Evolutionary conservation across 2,113 vertebrate species (phyloP), one percentile per base, ranked within the genome.

Genomic region (Thinocorus orbignyianus): DNA sequence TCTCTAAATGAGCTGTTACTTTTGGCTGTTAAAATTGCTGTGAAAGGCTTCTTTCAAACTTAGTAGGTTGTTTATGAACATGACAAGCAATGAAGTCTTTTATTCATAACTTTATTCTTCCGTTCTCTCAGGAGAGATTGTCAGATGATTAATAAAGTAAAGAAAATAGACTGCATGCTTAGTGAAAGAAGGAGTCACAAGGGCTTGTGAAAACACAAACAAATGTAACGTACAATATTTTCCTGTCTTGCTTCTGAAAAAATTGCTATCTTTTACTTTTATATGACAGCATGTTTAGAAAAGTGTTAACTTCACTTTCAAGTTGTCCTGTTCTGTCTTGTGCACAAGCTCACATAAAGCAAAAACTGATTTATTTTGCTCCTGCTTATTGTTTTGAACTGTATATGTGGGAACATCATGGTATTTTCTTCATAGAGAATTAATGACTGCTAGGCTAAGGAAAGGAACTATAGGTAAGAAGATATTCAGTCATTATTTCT

Each of bases 301-400:
- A 88, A 86, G 42, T 73, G 69, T 71, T 94, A 79, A 64, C 28
- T 78, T 88, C 19, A 82, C 82, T 96, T 94, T 91, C 81, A 82
- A 35, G 58, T 73, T 92, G 70, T 70, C 62, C 17, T 10, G 49
- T 85, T 86, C 54, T 65, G 13, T 62, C n/a, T 76, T 65, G 3
- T 72, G 22, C 19, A 41, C 12, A 81, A 52, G 35, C 78, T 79
- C 57, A 28, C 9, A 20, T 30, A 88, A 73, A 35, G 15, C 11
- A 79, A 91, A 84, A 90, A 14, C 3, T 23, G 15, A 26, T 60
- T 89, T 91, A 44, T 90, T 89, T 78, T 72, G 4, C 4, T 69
- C 22, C 19, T 52, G 12, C 8, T 35, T 35, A 15, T 64, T 61
- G 22, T 61, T 86, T 73, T 61, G 22, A 68, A 41, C 11, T 30